phyloP scores from a whole-genome alignment of 2,797 vertebrate species.

The Adelosebastes latens region DNA sequence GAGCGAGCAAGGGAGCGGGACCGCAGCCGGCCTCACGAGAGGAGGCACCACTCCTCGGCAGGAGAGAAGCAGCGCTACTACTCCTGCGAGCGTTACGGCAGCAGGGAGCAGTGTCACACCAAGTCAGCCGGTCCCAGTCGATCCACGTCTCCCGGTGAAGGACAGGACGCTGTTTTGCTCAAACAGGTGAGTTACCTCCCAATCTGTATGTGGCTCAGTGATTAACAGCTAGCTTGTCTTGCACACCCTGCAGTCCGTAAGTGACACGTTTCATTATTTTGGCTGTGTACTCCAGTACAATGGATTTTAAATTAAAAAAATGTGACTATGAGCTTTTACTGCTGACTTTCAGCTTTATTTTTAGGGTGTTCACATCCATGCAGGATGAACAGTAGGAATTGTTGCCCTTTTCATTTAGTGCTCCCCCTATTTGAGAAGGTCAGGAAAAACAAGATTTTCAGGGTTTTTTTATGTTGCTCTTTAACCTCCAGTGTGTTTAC shows the following conservation, averaged over 20 bases:
- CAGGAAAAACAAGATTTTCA: not conserved
- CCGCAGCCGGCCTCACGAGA: conserved; percentile 93
- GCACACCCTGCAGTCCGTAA: not conserved
- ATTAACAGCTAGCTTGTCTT: not conserved
- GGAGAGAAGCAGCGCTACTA: conserved; percentile 95
- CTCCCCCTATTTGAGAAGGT: not conserved
- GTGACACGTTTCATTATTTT: not conserved
- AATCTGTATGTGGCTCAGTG: not conserved
- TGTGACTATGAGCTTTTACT: not conserved
- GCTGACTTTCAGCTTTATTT: not conserved
- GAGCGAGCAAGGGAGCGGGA: conserved; percentile 88
- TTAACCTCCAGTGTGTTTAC: not conserved
- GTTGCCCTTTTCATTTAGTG: fast-evolving
- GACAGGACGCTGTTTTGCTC: conserved; percentile 80
- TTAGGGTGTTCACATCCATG: not conserved
- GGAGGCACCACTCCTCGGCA: conserved; percentile 92
- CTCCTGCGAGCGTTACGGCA: conserved; percentile 94
- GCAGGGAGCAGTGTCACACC: conserved; percentile 88
- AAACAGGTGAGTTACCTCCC: conserved; percentile 84
- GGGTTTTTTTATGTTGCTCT: not conserved
- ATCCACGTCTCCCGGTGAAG: conserved; percentile 89
- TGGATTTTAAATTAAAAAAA: not conserved
- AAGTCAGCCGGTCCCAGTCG: conserved; percentile 89
- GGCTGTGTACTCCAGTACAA: not conserved
- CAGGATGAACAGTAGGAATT: not conserved